Evolutionary conservation across 2,888 invertebrate species (phyloP).

Genomic region (Corythucha ciliata): DNA sequence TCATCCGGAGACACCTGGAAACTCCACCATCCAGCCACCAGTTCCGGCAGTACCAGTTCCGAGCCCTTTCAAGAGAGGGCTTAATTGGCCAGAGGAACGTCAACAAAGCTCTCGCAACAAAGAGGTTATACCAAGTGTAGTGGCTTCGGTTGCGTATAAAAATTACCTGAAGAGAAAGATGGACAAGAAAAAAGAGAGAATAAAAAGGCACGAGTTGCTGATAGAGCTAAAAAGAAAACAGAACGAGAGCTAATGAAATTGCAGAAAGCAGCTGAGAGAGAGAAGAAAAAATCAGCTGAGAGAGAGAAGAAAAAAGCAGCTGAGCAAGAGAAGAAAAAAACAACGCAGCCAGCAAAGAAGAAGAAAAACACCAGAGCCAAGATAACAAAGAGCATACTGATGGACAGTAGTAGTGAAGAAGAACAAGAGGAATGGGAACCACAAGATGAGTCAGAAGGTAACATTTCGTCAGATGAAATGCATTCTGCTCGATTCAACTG

Average conservation of each 20-base stretch:
- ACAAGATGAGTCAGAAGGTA: conserved; percentile 17
- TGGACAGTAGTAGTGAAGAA: conserved; percentile 9
- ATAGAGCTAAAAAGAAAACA: too few species aligned
- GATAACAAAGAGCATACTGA: conserved; percentile 17
- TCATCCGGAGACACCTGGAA: conserved; percentile 2
- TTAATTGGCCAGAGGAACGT: conserved; percentile 11
- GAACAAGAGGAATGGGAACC: conserved; percentile 10
- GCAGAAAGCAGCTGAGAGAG: too few species aligned
- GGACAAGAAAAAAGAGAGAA: conserved; percentile 15
- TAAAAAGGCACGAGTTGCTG: conserved; percentile 11
- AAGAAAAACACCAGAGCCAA: conserved; percentile 1
- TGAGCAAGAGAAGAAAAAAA: conserved; percentile 21
- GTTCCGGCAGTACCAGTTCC: conserved; percentile 15
- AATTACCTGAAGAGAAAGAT: conserved; percentile 17
- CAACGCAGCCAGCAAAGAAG: conserved; percentile 16
- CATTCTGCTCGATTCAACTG: too few species aligned
- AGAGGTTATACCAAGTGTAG: conserved; percentile 15
- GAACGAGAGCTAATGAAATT: too few species aligned
- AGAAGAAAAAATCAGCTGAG: conserved; percentile 15
- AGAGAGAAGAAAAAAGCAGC: conserved; percentile 17
- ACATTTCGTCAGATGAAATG: too few species aligned
- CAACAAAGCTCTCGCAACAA: conserved; percentile 15
- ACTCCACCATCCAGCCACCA: conserved; percentile 11
- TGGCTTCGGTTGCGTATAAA: conserved; percentile 11
- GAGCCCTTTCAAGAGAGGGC: conserved; percentile 18